Evolutionary conservation across 2,113 vertebrate genomes (phyloP).

Genomic region (Nematolebias whitei): DNA sequence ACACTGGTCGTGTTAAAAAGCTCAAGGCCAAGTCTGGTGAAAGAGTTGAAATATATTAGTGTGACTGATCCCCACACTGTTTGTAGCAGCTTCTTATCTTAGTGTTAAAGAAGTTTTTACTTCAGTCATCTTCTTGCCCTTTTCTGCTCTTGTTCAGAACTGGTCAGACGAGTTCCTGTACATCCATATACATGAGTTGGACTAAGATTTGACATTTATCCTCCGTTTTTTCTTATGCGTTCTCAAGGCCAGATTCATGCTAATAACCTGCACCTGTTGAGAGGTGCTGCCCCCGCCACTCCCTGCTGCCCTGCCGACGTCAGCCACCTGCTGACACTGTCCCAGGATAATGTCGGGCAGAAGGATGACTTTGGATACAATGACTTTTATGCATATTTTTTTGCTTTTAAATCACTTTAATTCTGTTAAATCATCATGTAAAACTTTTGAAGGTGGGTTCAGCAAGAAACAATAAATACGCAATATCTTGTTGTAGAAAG

Average conservation of each 20-base stretch:
- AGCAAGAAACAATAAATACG: no score
- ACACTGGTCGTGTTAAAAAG: background rate
- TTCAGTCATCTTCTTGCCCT: slow-evolving; percentile 29
- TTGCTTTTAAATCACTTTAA: background rate
- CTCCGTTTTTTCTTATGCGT: slow-evolving; percentile 37
- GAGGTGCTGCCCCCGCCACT: slow-evolving; percentile 64
- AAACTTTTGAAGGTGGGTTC: no score
- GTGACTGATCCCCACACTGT: no score
- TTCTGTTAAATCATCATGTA: background rate
- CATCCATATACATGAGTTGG: slow-evolving; percentile 63
- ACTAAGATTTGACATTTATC: slow-evolving; percentile 45
- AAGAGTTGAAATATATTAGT: background rate
- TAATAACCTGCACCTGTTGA: slow-evolving; percentile 67
- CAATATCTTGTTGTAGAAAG: no score
- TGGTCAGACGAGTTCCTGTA: slow-evolving; percentile 34
- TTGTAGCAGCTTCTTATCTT: slow-evolving; percentile 10
- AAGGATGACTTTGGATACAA: slow-evolving; percentile 39
- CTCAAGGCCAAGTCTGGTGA: slow-evolving; percentile 1
- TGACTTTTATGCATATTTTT: slow-evolving; percentile 19
- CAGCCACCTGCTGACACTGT: slow-evolving; percentile 59
- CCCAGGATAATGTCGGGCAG: slow-evolving; percentile 29
- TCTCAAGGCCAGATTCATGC: slow-evolving; percentile 42
- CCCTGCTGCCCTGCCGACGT: slow-evolving; percentile 52
- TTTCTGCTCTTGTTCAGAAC: slow-evolving; percentile 41
- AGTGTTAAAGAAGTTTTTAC: slow-evolving; percentile 18